Percentiles rank a stretch among this genome's conserved stretches.
Evolutionary conservation across 2,888 invertebrate species (phyloP).

Genomic region (Athalia circularis): DNA sequence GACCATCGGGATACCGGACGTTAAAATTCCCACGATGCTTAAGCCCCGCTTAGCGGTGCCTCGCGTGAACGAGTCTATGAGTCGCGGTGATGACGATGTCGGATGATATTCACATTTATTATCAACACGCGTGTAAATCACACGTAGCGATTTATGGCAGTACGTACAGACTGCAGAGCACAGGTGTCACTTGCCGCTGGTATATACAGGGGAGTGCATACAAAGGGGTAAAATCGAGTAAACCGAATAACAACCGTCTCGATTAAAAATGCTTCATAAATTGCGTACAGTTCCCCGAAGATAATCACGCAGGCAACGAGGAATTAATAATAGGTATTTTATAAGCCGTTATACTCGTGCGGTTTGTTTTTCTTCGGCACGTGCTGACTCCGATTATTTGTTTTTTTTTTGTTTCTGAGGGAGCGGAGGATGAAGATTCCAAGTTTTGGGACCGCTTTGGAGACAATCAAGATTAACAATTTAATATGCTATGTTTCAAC

Average conservation of each 20-base stretch:
- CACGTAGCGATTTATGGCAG: constrained; percentile 6
- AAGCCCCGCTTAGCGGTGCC: constrained; percentile 37
- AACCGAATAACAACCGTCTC: neutral
- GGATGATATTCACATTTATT: constrained; percentile 30
- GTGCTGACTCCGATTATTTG: neutral
- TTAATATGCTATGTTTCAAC: constrained; percentile 24
- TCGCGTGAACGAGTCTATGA: constrained; percentile 4
- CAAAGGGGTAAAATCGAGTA: constrained; percentile 1
- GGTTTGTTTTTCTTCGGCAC: constrained; percentile 5
- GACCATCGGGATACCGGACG: constrained; percentile 41
- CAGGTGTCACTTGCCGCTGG: constrained; percentile 8
- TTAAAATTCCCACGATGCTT: constrained; percentile 45
- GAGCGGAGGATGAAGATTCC: too few relatives aligned
- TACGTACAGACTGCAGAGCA: neutral
- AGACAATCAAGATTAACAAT: constrained; percentile 33
- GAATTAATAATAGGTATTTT: neutral
- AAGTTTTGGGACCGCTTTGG: too few relatives aligned
- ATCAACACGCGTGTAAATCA: constrained; percentile 43
- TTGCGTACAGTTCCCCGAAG: constrained; percentile 37
- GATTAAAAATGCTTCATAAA: constrained; percentile 45
- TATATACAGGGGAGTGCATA: constrained; percentile 1
- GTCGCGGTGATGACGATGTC: constrained; percentile 24
- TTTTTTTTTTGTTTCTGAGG: too few relatives aligned
- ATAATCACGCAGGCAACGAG: constrained; percentile 38
- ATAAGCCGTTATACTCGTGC: constrained; percentile 3